A percentile compares a stretch with the other conserved stretches of the same genome.
Conservation (phyloP, 2,888 invertebrate species). For the Stictocephala bisonia region DNA sequence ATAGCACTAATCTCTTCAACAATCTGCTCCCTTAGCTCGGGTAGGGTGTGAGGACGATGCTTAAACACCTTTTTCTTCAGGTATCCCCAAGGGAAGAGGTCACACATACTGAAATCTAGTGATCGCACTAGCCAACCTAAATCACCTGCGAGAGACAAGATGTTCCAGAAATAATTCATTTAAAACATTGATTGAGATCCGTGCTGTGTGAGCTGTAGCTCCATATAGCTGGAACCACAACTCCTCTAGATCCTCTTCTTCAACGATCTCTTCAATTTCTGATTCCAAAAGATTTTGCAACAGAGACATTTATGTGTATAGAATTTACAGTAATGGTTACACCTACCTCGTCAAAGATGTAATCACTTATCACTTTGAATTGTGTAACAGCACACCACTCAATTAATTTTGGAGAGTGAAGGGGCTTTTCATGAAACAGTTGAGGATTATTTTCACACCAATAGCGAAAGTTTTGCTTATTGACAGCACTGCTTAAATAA, state of each 20-base stretch:
- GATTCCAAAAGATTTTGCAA: neutral
- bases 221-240: conserved; percentile 6
- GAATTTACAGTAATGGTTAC: neutral
- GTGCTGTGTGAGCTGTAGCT: too few relatives aligned
- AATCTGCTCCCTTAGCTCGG: too few relatives aligned
- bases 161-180: neutral
- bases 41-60: too few relatives aligned
- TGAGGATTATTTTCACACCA: too few relatives aligned
- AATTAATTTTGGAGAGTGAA: neutral
- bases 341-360: neutral
- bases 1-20: too few relatives aligned
- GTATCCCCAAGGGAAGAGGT: too few relatives aligned
- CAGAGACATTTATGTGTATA: neutral
- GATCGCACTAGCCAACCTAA: neutral
- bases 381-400: neutral
- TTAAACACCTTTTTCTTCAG: too few relatives aligned
- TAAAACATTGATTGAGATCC: neutral
- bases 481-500: neutral
- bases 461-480: neutral
- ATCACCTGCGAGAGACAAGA: conserved; percentile 5
- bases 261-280: neutral
- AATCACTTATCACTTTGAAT: neutral
- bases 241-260: neutral
- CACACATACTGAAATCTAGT: neutral
- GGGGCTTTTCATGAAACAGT: neutral